These are phyloP conservation scores for Tetraodon nigroviridis DNA, from an alignment of 2,113 vertebrate genomes.

Conservation along the genomic window DNA sequence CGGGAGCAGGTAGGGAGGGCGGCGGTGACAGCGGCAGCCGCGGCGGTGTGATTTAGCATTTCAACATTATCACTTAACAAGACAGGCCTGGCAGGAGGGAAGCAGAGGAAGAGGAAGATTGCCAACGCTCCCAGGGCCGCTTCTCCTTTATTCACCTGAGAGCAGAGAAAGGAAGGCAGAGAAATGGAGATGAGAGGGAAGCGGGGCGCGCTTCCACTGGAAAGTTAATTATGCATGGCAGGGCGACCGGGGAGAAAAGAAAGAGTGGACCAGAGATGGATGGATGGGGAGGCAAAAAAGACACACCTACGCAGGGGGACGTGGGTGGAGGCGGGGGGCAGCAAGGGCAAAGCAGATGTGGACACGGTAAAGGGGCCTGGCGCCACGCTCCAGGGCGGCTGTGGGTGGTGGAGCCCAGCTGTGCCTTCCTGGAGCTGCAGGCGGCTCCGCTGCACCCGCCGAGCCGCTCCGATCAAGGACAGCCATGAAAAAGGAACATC, in stretches of 20 bases:
- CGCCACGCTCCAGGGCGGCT: slow-evolving; percentile 21
- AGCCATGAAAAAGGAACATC: not conserved
- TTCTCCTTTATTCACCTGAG: slow-evolving; percentile 13
- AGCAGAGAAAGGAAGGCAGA: slow-evolving; percentile 4
- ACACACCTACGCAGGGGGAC: slow-evolving; percentile 35
- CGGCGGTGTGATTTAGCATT: slow-evolving; percentile 59
- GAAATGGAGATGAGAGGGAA: slow-evolving; percentile 24
- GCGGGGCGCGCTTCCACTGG: slow-evolving; percentile 38
- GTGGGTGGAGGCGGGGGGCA: slow-evolving; percentile 14
- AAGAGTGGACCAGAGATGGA: slow-evolving; percentile 33
- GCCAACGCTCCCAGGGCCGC: not conserved
- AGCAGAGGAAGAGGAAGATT: slow-evolving; percentile 9
- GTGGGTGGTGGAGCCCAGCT: slow-evolving; percentile 6
- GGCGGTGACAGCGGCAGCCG: slow-evolving; percentile 28
- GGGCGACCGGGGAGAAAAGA: slow-evolving; percentile 53
- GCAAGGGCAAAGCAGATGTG: slow-evolving; percentile 19
- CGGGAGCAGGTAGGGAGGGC: slow-evolving; percentile 36
- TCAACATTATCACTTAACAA: slow-evolving; percentile 62
- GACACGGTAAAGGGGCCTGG: slow-evolving; percentile 8
- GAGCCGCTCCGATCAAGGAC: slow-evolving; percentile 5
- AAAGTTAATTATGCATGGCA: slow-evolving; percentile 64
- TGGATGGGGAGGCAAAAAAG: slow-evolving; percentile 42
- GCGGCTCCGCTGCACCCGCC: slow-evolving; percentile 6
- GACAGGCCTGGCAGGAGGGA: slow-evolving; percentile 41
- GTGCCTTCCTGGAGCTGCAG: slow-evolving; percentile 14